Evolutionary conservation across 1,140 invertebrate genomes (phyloP).

Genomic region (Drosophila burlai): DNA sequence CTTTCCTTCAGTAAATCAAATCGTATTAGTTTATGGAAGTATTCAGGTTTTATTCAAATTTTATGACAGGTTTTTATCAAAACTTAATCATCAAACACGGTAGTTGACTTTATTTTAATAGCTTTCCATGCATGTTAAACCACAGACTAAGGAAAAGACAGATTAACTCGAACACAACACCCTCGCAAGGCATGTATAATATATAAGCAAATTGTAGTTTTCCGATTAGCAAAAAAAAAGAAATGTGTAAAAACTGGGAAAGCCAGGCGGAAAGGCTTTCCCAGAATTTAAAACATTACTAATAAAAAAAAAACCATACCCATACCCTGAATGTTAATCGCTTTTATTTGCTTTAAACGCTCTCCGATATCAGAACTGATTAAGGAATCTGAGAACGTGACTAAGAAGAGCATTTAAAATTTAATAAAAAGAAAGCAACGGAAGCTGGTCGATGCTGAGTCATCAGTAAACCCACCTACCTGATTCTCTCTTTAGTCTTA

Average conservation of each 20-base stretch:
- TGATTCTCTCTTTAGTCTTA: conserved; percentile 4
- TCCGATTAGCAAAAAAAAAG: background rate
- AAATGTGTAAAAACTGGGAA: background rate
- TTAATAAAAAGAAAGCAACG: conserved; percentile 23
- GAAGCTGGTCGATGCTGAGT: conserved; percentile 10
- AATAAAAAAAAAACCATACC: background rate
- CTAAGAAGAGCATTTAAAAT: conserved; percentile 9
- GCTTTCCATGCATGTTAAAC: background rate
- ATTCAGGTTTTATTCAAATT: conserved; percentile 17
- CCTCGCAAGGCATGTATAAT: background rate
- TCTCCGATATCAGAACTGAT: background rate
- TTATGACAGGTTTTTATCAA: conserved; percentile 7
- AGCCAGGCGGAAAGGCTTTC: background rate
- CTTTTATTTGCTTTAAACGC: background rate
- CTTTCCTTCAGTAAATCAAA: background rate
- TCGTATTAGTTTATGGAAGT: background rate
- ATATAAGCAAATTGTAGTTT: background rate
- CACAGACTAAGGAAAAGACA: conserved; percentile 1
- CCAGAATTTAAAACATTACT: background rate
- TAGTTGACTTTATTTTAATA: conserved; percentile 18
- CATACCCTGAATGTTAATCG: background rate
- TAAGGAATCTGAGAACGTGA: conserved; percentile 10
- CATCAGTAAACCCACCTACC: conserved; percentile 8
- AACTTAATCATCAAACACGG: conserved; percentile 24
- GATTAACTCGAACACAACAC: background rate